Evolutionary conservation across 1,140 invertebrate genomes (phyloP).

Genomic region (Cyclargus thomasi): DNA sequence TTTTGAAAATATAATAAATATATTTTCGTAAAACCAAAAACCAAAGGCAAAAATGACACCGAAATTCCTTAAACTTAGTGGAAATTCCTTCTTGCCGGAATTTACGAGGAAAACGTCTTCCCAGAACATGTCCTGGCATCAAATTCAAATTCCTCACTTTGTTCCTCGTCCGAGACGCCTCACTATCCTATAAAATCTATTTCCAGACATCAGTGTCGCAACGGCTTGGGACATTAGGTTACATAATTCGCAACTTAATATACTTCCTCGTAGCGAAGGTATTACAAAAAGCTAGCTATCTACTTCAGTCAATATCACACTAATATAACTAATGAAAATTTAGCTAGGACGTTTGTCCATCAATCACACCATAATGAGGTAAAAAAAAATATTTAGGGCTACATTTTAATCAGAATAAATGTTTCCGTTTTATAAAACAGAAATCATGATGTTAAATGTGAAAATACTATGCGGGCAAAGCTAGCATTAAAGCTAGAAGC

Average conservation of each 20-base stretch:
- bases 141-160: slow-evolving; percentile 1
- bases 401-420: too few relatives aligned
- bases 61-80: neutral
- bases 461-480: too few relatives aligned
- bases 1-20: neutral
- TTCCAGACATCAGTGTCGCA: neutral
- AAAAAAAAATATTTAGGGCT: too few relatives aligned
- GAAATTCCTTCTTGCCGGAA: neutral
- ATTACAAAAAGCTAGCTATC: too few relatives aligned
- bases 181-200: neutral
- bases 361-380: too few relatives aligned
- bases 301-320: neutral
- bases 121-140: neutral
- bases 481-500: too few relatives aligned
- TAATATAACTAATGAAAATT: too few relatives aligned
- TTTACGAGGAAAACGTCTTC: neutral
- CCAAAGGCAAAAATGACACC: neutral
- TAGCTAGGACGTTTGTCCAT: too few relatives aligned
- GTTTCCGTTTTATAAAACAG: too few relatives aligned
- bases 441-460: too few relatives aligned
- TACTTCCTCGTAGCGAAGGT: neutral
- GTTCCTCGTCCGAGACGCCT: neutral
- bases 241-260: neutral
- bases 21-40: neutral
- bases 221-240: slow-evolving; percentile 2